Conservation (phyloP, 2,888 invertebrate genomes). For the Andrena bucephala region DNA sequence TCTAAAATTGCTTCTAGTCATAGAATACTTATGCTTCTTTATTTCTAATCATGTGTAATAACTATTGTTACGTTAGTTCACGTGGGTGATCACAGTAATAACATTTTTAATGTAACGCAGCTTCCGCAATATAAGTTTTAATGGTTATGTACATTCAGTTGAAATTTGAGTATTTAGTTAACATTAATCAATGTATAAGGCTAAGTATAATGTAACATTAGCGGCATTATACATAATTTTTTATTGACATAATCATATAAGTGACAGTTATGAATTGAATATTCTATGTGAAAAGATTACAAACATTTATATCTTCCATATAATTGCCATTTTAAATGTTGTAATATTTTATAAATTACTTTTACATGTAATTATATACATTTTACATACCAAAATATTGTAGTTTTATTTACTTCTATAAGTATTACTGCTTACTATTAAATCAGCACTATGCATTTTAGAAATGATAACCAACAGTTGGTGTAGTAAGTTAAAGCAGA, state of each 20-base stretch:
- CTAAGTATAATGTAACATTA: background rate
- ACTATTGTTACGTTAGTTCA: conserved; percentile 1
- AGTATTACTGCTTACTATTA: background rate
- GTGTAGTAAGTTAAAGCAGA: too few species aligned
- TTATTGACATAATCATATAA: background rate
- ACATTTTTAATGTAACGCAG: background rate
- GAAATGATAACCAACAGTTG: background rate
- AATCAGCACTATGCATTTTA: background rate
- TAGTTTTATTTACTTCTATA: background rate
- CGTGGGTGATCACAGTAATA: background rate
- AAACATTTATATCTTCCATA: background rate
- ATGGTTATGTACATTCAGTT: background rate
- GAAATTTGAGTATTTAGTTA: background rate
- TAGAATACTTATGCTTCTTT: background rate
- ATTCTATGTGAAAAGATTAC: background rate
- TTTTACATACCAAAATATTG: background rate
- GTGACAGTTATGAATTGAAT: too few species aligned
- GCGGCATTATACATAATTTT: background rate
- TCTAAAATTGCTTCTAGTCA: background rate
- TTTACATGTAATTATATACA: conserved; percentile 6
- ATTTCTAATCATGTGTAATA: background rate
- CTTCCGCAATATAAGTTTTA: background rate
- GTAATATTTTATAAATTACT: background rate
- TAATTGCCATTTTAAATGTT: background rate
- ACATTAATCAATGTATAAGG: background rate